Evolutionary conservation across 2,888 invertebrate species (phyloP).

Genomic region (Bellardia bayeri): DNA sequence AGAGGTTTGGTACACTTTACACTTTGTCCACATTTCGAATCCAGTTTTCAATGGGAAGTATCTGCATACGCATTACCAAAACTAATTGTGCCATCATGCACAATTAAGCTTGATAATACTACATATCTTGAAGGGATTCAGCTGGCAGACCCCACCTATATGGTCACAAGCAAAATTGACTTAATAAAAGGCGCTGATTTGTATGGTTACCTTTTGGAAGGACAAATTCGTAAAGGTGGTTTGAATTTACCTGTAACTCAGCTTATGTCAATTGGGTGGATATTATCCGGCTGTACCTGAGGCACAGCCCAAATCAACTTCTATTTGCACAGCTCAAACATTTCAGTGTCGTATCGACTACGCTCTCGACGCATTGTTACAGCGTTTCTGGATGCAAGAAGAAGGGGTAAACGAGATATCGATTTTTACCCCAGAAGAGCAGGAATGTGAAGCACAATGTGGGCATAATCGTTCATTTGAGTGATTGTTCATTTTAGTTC

Average conservation of each 20-base stretch:
- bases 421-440: neutral
- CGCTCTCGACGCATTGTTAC: neutral
- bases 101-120: too few species aligned
- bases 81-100: too few species aligned
- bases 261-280: constrained; percentile 29
- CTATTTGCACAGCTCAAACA: neutral
- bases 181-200: constrained; percentile 20
- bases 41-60: neutral
- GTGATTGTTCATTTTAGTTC: too few species aligned
- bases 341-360: constrained; percentile 1
- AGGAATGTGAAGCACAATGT: too few species aligned
- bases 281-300: constrained; percentile 11
- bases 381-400: constrained; percentile 39
- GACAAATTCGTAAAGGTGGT: neutral
- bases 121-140: too few species aligned
- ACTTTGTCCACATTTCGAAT: neutral
- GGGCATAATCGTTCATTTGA: too few species aligned
- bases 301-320: neutral
- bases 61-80: too few species aligned
- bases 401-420: neutral
- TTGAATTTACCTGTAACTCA: neutral
- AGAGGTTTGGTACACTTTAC: neutral
- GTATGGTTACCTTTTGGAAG: constrained; percentile 39
- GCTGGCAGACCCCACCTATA: too few species aligned
- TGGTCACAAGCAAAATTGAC: too few species aligned